phyloP scores from a whole-genome alignment of 2,888 invertebrate genomes.

The Ennomos erosarius region DNA sequence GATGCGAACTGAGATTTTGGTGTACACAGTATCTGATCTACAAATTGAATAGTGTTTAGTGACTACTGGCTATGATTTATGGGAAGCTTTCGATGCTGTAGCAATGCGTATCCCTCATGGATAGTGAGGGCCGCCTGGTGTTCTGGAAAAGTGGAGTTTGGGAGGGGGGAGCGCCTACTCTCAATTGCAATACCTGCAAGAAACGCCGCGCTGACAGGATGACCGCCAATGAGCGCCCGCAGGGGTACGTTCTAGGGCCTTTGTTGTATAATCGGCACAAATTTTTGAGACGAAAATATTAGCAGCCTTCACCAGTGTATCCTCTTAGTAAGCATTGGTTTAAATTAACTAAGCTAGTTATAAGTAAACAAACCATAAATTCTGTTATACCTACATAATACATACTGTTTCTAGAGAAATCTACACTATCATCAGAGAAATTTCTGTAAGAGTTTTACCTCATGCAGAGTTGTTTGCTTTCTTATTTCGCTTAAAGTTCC shows the following conservation, averaged over 20 bases:
- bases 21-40: slow-evolving; percentile 4
- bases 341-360: no score
- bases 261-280: slow-evolving; percentile 7
- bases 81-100: slow-evolving; percentile 39
- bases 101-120: slow-evolving; percentile 64
- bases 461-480: slow-evolving; percentile 8
- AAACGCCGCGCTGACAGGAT: slow-evolving; percentile 77
- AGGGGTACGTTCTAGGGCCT: slow-evolving; percentile 61
- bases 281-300: no score
- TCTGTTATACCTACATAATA: no score
- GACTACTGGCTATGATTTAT: slow-evolving; percentile 15
- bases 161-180: slow-evolving; percentile 76
- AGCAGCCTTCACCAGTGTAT: no score
- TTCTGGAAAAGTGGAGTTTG: slow-evolving; percentile 80
- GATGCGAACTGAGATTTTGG: slow-evolving; percentile 4
- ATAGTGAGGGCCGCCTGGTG: slow-evolving; percentile 76
- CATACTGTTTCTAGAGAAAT: no score
- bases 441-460: no score
- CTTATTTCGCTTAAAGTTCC: slow-evolving; percentile 25
- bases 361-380: no score
- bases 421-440: no score
- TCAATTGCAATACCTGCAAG: slow-evolving; percentile 77
- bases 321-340: no score
- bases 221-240: slow-evolving; percentile 72
- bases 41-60: not conserved